phyloP scores from a whole-genome alignment of 1,140 invertebrate species.

The Periplaneta americana region DNA sequence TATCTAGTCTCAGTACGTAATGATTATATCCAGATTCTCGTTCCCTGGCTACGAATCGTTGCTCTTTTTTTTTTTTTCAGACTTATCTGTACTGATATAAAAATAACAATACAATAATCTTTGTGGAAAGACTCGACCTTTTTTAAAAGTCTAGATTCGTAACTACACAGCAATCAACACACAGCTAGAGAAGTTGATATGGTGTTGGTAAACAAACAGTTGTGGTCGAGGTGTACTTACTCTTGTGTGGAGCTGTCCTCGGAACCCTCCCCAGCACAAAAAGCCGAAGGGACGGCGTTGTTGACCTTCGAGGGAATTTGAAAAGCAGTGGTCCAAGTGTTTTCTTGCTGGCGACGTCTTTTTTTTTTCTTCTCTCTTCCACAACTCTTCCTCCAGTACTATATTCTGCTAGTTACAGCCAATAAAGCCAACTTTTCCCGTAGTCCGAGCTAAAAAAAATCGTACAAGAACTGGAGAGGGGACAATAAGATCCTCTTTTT shows the following conservation, averaged over 20 bases:
- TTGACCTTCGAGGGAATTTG: background rate
- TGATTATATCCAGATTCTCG: too few relatives aligned
- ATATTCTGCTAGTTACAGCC: slow-evolving; percentile 7
- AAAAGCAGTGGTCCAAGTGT: background rate
- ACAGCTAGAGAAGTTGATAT: too few relatives aligned
- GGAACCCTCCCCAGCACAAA: background rate
- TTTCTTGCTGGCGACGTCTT: background rate
- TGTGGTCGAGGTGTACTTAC: background rate
- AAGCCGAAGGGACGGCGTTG: background rate
- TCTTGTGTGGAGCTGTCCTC: background rate
- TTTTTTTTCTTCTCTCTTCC: background rate
- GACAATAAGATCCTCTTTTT: background rate
- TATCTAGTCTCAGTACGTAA: too few relatives aligned
- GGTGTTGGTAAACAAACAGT: too few relatives aligned
- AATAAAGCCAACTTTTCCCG: slow-evolving; percentile 6
- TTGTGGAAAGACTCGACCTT: too few relatives aligned
- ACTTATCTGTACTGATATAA: too few relatives aligned
- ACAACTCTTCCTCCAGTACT: background rate
- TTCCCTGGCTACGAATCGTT: too few relatives aligned
- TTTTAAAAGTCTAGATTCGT: too few relatives aligned
- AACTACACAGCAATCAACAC: too few relatives aligned
- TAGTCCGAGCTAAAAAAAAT: background rate
- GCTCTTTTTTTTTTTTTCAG: too few relatives aligned
- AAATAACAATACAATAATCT: too few relatives aligned
- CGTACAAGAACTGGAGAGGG: background rate